Evolutionary conservation across 2,888 invertebrate genomes (phyloP), one percentile per base, ranked within the genome.

Genomic region (Limnephilus lunatus): DNA sequence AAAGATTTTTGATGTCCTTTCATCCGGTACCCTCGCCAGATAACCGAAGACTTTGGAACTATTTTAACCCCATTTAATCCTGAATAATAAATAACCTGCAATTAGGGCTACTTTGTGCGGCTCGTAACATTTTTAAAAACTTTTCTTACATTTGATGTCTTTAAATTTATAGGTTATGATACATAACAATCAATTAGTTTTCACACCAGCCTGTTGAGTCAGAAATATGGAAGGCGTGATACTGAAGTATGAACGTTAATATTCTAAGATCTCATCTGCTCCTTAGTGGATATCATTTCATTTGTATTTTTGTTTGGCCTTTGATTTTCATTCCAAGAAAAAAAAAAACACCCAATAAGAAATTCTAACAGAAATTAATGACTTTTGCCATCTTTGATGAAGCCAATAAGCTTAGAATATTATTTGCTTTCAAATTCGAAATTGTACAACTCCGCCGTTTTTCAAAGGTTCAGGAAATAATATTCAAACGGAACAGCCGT

Each of bases 401-500:
- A 83, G 83, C 35, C 83, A 83, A 83, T 83, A 83, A 83, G 83
- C 32, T 83, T 15, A 35, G 35, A 83, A 83, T 83, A 83, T 32
- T 83, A 83, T 83, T 83, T 83, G 35, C 83, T 35, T 83, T 32
- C 32, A 83, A 35, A 83, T 83, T 35, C 83, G 25, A 39, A 83
- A 35, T 32, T 39, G 25, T 83, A 32, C 83, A 25, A 32, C 35
- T 11, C 35, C 31, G 30, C 48, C 15, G 31, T 87, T 87, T 87
- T 87, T 87, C 53, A 48, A 48, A 48, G n/a, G 44, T 87, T 53
- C 48, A 31, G 87, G 25, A 86, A 87, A 87, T 87, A 87, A 87
- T 87, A 53, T 87, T 53, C 87, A 87, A 87, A 87, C 87, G 87
- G 87, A 87, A 87, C 53, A 68, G 53, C 44, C 44, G 87, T 30